phyloP scores from a whole-genome alignment of 1,140 invertebrate genomes.

The Camponotus vicinus region DNA sequence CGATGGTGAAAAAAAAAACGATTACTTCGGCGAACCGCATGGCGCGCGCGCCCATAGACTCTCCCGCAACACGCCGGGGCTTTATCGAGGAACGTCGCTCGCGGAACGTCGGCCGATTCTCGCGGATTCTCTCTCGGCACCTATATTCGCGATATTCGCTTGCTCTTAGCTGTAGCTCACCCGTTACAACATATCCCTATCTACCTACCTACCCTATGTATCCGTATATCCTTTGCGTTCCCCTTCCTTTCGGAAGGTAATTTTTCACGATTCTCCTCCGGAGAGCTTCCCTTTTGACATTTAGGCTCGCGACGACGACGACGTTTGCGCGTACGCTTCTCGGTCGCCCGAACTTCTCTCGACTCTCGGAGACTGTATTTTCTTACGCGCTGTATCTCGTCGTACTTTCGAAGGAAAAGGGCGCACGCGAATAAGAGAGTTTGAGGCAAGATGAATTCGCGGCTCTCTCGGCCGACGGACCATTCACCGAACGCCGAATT shows the following conservation, averaged over 20 bases:
- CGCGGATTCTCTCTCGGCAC: constrained; percentile 15
- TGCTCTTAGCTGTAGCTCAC: constrained; percentile 12
- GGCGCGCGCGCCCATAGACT: constrained; percentile 49
- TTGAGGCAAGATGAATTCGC: constrained; percentile 59
- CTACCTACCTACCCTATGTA: not conserved
- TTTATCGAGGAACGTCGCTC: constrained; percentile 51
- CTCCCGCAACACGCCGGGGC: constrained; percentile 22
- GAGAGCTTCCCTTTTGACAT: constrained; percentile 17
- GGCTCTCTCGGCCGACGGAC: constrained; percentile 17
- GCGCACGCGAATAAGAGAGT: constrained; percentile 76
- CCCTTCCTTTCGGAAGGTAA: not conserved
- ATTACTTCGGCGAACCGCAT: constrained; percentile 46
- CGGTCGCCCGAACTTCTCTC: constrained; percentile 32
- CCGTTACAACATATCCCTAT: not conserved
- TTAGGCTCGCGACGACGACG: constrained; percentile 2
- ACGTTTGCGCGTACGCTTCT: constrained; percentile 26
- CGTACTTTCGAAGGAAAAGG: constrained; percentile 69
- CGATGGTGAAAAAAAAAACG: constrained; percentile 32
- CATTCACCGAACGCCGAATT: constrained; percentile 32
- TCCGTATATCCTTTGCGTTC: not conserved
- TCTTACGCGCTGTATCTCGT: constrained; percentile 61
- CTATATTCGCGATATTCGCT: constrained; percentile 5
- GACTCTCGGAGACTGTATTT: constrained; percentile 56
- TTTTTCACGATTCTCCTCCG: constrained; percentile 22
- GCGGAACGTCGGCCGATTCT: constrained; percentile 49